Evolutionary conservation across 2,888 invertebrate species (phyloP).

Genomic region (Drosophila mimetica): DNA sequence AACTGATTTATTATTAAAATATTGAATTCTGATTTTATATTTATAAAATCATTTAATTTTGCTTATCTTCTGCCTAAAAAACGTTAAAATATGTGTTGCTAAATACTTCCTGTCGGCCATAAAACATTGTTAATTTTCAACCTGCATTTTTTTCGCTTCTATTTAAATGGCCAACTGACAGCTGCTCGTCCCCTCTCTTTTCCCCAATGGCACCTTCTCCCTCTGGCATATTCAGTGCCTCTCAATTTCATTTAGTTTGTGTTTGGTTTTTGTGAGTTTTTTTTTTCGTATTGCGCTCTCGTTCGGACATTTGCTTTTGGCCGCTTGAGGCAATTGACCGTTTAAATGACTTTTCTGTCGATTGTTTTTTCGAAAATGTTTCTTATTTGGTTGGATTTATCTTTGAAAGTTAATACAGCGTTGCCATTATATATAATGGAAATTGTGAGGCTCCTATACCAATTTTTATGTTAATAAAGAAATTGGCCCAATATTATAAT

Average conservation of each 20-base stretch:
- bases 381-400: slow-evolving; percentile 33
- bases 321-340: slow-evolving; percentile 77
- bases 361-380: slow-evolving; percentile 35
- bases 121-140: slow-evolving; percentile 40
- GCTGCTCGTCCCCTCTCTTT: slow-evolving; percentile 17
- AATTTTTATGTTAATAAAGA: background rate
- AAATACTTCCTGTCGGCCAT: background rate
- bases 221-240: slow-evolving; percentile 2
- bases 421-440: background rate
- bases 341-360: slow-evolving; percentile 70
- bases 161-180: slow-evolving; percentile 38
- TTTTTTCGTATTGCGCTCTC: slow-evolving; percentile 28
- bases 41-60: background rate
- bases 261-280: slow-evolving; percentile 20
- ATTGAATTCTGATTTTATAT: background rate
- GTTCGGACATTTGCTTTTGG: slow-evolving; percentile 63
- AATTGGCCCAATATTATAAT: no score
- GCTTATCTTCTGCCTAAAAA: background rate
- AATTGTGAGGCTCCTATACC: background rate
- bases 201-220: background rate
- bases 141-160: slow-evolving; percentile 40
- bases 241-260: slow-evolving; percentile 58
- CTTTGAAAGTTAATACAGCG: slow-evolving; percentile 7
- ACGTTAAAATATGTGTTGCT: slow-evolving; percentile 1
- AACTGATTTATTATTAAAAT: no score